Conservation (phyloP, 2,888 invertebrate species). For the Lydus trimaculatus region DNA sequence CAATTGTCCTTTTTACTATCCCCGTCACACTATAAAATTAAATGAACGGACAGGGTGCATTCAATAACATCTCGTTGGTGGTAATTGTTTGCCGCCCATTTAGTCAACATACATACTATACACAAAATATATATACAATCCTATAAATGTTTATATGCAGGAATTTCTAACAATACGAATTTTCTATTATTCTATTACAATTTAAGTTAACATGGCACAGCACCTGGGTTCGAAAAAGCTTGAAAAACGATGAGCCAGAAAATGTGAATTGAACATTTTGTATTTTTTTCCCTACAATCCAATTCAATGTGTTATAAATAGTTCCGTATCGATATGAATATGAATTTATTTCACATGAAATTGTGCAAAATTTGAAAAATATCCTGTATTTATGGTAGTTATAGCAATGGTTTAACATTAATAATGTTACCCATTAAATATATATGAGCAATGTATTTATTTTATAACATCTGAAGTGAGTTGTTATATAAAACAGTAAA, state of each 20-base stretch:
- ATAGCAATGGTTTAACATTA: neutral
- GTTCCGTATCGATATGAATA: neutral
- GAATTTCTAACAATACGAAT: constrained; percentile 25
- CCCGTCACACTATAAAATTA: constrained; percentile 31
- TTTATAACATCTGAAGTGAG: neutral
- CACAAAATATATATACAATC: neutral
- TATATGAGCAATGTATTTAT: neutral
- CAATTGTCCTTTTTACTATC: constrained; percentile 34
- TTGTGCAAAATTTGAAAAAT: neutral
- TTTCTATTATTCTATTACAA: constrained; percentile 18
- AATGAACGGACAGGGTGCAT: constrained; percentile 26
- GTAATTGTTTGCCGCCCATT: constrained; percentile 27
- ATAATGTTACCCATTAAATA: neutral
- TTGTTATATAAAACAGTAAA: constrained; percentile 15
- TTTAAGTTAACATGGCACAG: constrained; percentile 10
- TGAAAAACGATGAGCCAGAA: neutral
- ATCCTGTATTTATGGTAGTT: neutral
- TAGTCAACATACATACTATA: constrained; percentile 11
- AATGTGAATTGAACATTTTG: neutral
- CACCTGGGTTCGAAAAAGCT: constrained; percentile 16
- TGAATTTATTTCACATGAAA: neutral
- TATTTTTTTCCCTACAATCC: neutral
- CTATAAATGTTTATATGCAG: constrained; percentile 24
- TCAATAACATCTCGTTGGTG: constrained; percentile 24
- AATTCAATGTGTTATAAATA: neutral